phyloP scores from a whole-genome alignment of 2,797 vertebrate genomes.

The Macrochelys suwanniensis region DNA sequence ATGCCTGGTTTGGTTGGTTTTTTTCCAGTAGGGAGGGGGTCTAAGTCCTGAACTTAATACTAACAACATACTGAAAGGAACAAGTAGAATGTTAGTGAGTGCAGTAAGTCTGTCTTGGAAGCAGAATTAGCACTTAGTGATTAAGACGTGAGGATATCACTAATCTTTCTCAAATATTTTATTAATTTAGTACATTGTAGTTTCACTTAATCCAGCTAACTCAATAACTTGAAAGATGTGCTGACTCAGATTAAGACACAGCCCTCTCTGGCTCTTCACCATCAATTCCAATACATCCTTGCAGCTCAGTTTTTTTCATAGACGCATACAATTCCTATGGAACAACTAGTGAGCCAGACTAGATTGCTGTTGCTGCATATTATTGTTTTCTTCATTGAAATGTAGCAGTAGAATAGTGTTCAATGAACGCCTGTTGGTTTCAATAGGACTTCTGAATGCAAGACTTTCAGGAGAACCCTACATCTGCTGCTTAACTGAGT shows the following conservation, averaged over 20 bases:
- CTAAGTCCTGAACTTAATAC: not conserved
- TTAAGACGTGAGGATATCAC: not conserved
- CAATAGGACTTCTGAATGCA: not conserved
- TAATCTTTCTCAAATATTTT: not conserved
- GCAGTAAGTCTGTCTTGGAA: not conserved
- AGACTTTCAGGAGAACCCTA: accelerated
- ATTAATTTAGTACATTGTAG: not conserved
- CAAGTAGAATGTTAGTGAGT: not conserved
- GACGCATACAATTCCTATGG: not conserved
- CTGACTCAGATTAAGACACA: not conserved
- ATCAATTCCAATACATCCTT: not conserved
- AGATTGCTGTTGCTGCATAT: accelerated
- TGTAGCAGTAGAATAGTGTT: not conserved
- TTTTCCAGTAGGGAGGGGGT: not conserved
- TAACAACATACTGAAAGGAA: not conserved
- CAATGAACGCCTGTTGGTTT: accelerated
- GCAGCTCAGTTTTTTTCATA: not conserved
- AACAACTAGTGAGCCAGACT: accelerated
- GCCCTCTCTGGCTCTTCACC: not conserved
- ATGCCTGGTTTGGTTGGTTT: not conserved
- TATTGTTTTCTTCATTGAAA: not conserved
- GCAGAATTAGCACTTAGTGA: not conserved
- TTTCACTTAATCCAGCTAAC: not conserved
- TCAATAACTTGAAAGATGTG: not conserved
- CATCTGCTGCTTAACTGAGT: accelerated